Percentiles rank a stretch among this genome's conserved stretches.
These are phyloP conservation scores for Apamea anceps DNA, from an alignment of 2,888 invertebrate species.

Conservation along the genomic window DNA sequence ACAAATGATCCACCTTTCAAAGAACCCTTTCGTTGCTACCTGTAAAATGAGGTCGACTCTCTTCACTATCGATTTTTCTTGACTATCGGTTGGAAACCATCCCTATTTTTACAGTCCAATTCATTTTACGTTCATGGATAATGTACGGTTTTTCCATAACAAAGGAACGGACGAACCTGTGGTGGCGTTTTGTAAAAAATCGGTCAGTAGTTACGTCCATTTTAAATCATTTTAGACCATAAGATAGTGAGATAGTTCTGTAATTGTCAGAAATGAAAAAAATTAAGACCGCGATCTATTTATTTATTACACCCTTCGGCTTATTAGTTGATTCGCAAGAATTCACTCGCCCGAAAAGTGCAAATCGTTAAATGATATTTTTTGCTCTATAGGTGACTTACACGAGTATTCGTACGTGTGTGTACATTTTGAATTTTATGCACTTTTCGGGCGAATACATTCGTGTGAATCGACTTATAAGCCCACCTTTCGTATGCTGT, in stretches of 20 bases:
- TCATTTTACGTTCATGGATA: conserved; percentile 48
- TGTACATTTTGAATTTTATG: too few relatives aligned
- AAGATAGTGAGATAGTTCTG: neutral
- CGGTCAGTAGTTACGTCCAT: neutral
- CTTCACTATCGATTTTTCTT: conserved; percentile 60
- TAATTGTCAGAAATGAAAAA: neutral
- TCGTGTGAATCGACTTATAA: too few relatives aligned
- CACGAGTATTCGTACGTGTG: too few relatives aligned
- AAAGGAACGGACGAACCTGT: neutral
- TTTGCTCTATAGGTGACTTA: too few relatives aligned
- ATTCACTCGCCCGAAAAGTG: too few relatives aligned
- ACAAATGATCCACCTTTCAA: conserved; percentile 55
- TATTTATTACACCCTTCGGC: too few relatives aligned
- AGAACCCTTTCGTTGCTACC: conserved; percentile 54
- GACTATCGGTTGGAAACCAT: conserved; percentile 55
- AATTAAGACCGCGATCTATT: too few relatives aligned
- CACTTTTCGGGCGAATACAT: too few relatives aligned
- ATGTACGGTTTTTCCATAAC: conserved; percentile 29
- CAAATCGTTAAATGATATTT: too few relatives aligned
- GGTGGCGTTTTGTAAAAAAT: neutral
- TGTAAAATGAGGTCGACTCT: conserved; percentile 59
- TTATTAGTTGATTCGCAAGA: too few relatives aligned
- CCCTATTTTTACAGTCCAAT: conserved; percentile 58
- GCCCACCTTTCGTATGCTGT: too few relatives aligned
- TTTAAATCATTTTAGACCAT: neutral